phyloP scores from a whole-genome alignment of 1,140 invertebrate species.

The Argopecten irradians region DNA sequence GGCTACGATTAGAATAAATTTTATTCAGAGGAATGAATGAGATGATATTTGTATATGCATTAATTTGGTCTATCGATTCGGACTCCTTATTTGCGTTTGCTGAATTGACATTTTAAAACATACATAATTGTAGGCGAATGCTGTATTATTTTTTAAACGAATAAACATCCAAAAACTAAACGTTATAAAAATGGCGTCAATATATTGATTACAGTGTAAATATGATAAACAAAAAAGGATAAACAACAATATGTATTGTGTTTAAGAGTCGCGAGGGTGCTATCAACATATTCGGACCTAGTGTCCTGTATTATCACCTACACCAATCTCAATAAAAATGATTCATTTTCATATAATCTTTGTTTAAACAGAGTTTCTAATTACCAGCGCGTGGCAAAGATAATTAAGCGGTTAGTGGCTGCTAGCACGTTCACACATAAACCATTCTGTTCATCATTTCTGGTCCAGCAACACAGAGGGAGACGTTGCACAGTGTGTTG shows the following conservation, averaged over 20 bases:
- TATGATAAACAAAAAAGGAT: not conserved
- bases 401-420: not conserved
- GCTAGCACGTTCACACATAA: not conserved
- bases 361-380: slow-evolving; percentile 2
- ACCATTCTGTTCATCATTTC: not conserved
- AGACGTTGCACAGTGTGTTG: no score
- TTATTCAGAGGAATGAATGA: not conserved
- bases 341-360: slow-evolving; percentile 23
- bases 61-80: not conserved
- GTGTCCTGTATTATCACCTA: not conserved
- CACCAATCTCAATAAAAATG: not conserved
- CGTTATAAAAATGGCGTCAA: not conserved
- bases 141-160: not conserved
- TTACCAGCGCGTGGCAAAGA: not conserved
- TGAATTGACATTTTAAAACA: not conserved
- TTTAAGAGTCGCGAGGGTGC: not conserved
- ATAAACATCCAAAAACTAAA: not conserved
- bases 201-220: not conserved
- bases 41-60: not conserved
- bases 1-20: not conserved
- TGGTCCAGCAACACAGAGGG: not conserved
- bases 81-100: not conserved
- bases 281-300: not conserved
- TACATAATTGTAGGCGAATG: not conserved
- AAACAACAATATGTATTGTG: not conserved